phyloP scores from a whole-genome alignment of 2,113 vertebrate species.

The Corvus cornix region DNA sequence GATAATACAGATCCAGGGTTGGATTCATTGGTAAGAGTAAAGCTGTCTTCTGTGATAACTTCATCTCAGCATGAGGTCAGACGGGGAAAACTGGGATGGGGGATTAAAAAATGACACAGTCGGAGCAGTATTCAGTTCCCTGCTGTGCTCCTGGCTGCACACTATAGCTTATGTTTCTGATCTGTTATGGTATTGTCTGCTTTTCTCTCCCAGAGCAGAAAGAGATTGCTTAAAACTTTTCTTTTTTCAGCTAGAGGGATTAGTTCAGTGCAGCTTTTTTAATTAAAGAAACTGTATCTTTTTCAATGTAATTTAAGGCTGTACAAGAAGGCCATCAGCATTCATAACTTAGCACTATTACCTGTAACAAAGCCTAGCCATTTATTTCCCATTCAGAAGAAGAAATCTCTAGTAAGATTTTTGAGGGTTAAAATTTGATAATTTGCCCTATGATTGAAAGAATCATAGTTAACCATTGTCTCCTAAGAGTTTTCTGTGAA shows the following conservation, averaged over 20 bases:
- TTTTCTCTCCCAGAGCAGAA: constrained; percentile 86
- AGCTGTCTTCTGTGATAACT: constrained; percentile 99
- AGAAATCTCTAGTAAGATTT: constrained; percentile 11
- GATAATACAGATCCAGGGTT: constrained; percentile 91
- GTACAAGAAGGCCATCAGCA: constrained; percentile 72
- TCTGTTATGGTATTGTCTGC: constrained; percentile 94
- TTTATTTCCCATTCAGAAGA: constrained; percentile 48
- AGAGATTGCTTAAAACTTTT: constrained; percentile 88
- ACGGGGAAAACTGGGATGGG: constrained; percentile 90
- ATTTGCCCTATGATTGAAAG: background rate
- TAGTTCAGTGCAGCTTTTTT: constrained; percentile 90
- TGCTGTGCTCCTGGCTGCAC: constrained; percentile 87
- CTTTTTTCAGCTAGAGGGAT: constrained; percentile 87
- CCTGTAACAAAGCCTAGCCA: constrained; percentile 68
- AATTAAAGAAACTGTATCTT: constrained; percentile 94
- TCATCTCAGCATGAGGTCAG: constrained; percentile 97
- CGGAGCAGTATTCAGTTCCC: constrained; percentile 89
- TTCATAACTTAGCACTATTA: constrained; percentile 70
- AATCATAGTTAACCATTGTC: constrained; percentile 49
- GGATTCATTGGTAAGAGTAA: constrained; percentile 93
- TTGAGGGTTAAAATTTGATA: constrained; percentile 50
- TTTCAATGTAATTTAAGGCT: constrained; percentile 79
- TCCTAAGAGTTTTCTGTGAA: constrained; percentile 34
- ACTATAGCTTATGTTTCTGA: constrained; percentile 93
- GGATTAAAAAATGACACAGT: constrained; percentile 94